Conservation (phyloP, 2,888 invertebrate genomes). For the Philereme transversata region DNA sequence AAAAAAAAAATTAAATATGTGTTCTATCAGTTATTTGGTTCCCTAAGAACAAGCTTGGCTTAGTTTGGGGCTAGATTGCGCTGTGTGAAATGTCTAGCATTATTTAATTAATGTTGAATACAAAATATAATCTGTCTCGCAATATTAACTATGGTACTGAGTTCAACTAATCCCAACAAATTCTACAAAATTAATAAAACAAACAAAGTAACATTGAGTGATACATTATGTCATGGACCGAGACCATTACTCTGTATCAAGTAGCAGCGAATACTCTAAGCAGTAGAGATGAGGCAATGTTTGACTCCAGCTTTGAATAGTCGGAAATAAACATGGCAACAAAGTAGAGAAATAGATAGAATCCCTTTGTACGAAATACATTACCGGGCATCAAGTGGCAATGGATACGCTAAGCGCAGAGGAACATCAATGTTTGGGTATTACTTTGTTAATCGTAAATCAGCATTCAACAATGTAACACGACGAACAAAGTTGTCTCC, state of each 20-base stretch:
- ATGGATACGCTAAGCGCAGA: not conserved
- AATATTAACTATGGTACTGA: too few relatives aligned
- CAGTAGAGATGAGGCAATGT: not conserved
- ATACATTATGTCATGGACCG: not conserved
- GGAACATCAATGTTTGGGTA: not conserved
- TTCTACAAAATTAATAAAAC: not conserved
- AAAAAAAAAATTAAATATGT: too few relatives aligned
- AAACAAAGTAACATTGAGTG: not conserved
- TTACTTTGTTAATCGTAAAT: too few relatives aligned
- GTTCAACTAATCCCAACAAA: not conserved
- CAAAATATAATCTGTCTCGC: too few relatives aligned
- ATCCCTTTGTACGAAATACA: not conserved
- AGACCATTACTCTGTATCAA: not conserved
- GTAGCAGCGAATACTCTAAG: not conserved
- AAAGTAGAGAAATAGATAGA: not conserved
- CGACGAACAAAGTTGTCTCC: too few relatives aligned
- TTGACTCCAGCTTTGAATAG: not conserved
- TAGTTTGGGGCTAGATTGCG: too few relatives aligned
- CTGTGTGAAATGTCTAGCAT: too few relatives aligned
- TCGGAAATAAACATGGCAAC: not conserved
- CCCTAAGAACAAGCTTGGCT: too few relatives aligned
- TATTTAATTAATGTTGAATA: too few relatives aligned
- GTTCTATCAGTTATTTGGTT: too few relatives aligned
- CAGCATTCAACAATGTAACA: too few relatives aligned
- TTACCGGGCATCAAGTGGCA: not conserved